Base-by-base conservation (phyloP, 1,140 invertebrate genomes). In the Heliothis virescens region DNA sequence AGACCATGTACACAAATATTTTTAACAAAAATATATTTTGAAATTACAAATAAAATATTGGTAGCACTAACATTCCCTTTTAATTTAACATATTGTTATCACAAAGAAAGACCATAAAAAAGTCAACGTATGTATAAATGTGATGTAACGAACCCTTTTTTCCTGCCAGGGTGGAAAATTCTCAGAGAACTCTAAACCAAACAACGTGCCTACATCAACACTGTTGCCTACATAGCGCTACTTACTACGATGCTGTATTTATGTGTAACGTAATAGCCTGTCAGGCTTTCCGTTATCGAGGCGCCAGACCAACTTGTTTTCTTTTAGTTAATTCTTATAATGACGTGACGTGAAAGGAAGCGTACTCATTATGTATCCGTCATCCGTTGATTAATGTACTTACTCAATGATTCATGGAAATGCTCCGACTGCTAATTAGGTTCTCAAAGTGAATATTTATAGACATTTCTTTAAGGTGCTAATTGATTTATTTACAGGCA, bases 221-320 rank as follows among this genome's bases (percentile, higher is more conserved):
- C 16, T 18, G 12, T 13, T 63, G n/a, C 16, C 41, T 16, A 47
- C 29, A 26, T 18, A 21, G 16, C n/a, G 5, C 9, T 65, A 60
- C 10, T 29, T 10, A 18, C 16, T 48, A 18, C 34, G 34, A n/a
- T 13, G 47, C 41, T 18, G 48, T 67, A 67, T 48, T 48, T 48
- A 67, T 16, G 3, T 48, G 63, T 67, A 50, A 41, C 41, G 16
- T 48, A 65, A 65, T 65, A 65, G 41, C 10, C 63, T 71, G 21
- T 71, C 47, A 53, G 48, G 26, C 21, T 47, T 29, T 18, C 47
- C 21, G 21, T 15, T 71, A 41, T 26, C 48, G 67, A 71, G 21
- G 67, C 67, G 34, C 16, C 67, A 71, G 67, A 71, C 5, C 26
- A 53, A 71, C 63, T 71, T 71, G 67, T 71, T 71, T 60, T 71